Conservation (phyloP, 2,888 invertebrate genomes). For the Brassicogethes aeneus region DNA sequence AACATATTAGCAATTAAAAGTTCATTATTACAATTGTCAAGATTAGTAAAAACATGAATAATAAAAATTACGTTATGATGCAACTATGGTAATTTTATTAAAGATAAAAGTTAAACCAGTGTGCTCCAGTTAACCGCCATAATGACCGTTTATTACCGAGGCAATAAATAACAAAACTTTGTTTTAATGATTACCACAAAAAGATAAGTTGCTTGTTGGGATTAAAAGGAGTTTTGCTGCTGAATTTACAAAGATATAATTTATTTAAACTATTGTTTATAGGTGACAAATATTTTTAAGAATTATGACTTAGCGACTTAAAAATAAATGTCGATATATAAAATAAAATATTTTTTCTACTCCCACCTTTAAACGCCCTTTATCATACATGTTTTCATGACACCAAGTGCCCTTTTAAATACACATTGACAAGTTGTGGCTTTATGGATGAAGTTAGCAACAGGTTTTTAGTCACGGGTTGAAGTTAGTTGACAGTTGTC, state of each 20-base stretch:
- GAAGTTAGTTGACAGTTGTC: too few species aligned
- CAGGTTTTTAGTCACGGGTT: too few species aligned
- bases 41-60: conserved; percentile 22
- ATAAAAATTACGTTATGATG: conserved; percentile 16
- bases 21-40: conserved; percentile 24
- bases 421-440: too few species aligned
- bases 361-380: too few species aligned
- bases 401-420: too few species aligned
- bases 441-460: too few species aligned
- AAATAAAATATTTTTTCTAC: too few species aligned
- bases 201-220: background rate
- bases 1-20: conserved; percentile 26
- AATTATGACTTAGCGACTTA: too few species aligned
- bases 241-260: background rate
- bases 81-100: conserved; percentile 8
- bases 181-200: background rate
- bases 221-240: background rate
- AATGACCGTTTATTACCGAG: background rate
- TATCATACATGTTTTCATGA: too few species aligned
- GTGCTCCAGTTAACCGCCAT: conserved; percentile 1
- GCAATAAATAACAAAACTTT: background rate
- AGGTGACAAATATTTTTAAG: too few species aligned
- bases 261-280: too few species aligned
- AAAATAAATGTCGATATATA: too few species aligned
- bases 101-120: conserved; percentile 10